Evolutionary conservation across 1,140 invertebrate genomes (phyloP).

Genomic region (Sycophila sp.): DNA sequence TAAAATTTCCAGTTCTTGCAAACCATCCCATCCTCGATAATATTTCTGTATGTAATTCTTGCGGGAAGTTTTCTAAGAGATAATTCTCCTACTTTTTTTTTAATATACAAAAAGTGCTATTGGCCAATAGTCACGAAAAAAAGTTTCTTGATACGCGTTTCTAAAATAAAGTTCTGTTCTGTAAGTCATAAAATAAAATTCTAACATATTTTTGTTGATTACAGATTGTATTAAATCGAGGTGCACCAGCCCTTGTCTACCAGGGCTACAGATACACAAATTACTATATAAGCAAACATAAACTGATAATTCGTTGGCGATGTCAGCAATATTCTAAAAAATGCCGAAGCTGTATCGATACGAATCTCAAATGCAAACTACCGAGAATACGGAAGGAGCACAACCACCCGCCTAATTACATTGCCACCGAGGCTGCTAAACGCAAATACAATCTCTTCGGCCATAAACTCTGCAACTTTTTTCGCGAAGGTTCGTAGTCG

Average conservation of each 20-base stretch:
- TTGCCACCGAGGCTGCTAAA: constrained; percentile 57
- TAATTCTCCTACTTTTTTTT: too few relatives aligned
- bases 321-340: constrained; percentile 59
- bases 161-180: too few relatives aligned
- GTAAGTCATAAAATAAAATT: too few relatives aligned
- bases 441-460: constrained; percentile 52
- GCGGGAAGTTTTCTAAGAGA: too few relatives aligned
- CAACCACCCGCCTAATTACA: constrained; percentile 61
- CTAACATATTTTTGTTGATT: too few relatives aligned
- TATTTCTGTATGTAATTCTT: too few relatives aligned
- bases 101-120: too few relatives aligned
- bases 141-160: too few relatives aligned
- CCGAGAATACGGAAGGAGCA: constrained; percentile 59
- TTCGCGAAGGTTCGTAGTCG: constrained; percentile 2
- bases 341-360: constrained; percentile 63
- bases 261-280: constrained; percentile 64
- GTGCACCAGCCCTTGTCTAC: constrained; percentile 64
- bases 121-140: too few relatives aligned
- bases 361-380: constrained; percentile 52
- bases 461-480: constrained; percentile 34
- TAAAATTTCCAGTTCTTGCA: too few relatives aligned
- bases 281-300: constrained; percentile 58
- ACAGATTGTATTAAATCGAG: constrained; percentile 61
- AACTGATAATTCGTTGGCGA: constrained; percentile 64
- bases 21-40: too few relatives aligned